Evolutionary conservation across 2,797 vertebrate genomes (phyloP).

Genomic region (Pantherophis vulpinus): DNA sequence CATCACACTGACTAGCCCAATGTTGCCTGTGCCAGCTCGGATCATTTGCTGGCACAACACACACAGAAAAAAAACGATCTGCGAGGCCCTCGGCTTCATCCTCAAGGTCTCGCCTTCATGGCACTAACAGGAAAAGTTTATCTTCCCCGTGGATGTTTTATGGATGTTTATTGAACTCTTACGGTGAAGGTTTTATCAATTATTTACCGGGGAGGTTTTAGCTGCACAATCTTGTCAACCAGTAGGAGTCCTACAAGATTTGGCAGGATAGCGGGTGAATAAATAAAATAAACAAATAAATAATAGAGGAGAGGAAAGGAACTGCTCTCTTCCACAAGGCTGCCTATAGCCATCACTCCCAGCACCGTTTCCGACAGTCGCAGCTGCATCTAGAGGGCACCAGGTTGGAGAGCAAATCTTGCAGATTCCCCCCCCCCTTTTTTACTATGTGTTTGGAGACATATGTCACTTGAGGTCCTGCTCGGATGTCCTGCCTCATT

Average conservation of each 20-base stretch:
- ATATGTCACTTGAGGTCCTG: background rate
- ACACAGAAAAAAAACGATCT: background rate
- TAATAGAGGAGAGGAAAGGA: background rate
- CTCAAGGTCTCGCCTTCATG: background rate
- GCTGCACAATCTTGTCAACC: background rate
- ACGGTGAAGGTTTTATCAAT: background rate
- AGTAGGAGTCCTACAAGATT: background rate
- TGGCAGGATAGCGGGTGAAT: background rate
- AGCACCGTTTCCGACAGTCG: background rate
- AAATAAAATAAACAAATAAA: background rate
- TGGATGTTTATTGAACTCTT: background rate
- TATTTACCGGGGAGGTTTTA: background rate
- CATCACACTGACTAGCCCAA: background rate
- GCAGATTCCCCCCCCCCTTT: too few species aligned
- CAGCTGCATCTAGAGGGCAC: background rate
- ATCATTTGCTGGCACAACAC: background rate
- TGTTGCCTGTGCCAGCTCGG: background rate
- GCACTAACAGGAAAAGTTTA: background rate
- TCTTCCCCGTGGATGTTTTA: background rate
- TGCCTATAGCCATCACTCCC: too few species aligned
- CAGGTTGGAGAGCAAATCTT: background rate
- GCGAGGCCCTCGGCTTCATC: background rate
- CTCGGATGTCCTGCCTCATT: background rate
- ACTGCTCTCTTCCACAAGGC: background rate
- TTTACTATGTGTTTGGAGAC: background rate